These are phyloP conservation scores for Thalassophryne amazonica DNA, from an alignment of 2,797 vertebrate species.

Conservation along the genomic window DNA sequence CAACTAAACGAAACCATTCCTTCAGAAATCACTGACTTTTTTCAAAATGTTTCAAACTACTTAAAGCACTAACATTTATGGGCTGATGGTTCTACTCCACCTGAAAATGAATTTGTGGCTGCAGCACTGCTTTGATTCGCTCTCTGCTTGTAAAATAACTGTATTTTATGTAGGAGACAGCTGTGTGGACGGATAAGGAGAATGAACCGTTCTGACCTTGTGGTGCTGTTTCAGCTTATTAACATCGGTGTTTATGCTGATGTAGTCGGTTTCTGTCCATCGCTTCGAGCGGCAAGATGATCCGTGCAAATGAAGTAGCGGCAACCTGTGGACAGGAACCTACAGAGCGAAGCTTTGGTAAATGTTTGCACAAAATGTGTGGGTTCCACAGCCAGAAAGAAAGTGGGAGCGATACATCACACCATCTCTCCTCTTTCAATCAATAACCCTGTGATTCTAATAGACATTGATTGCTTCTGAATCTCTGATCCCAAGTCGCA, in stretches of 20 bases:
- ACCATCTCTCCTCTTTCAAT: slow-evolving; percentile 79
- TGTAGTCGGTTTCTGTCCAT: background rate
- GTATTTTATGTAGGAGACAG: too few species aligned
- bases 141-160: too few species aligned
- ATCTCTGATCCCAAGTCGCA: slow-evolving; percentile 79
- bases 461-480: slow-evolving; percentile 84
- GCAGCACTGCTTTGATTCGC: too few species aligned
- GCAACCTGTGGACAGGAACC: slow-evolving; percentile 15
- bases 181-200: too few species aligned
- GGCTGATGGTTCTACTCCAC: too few species aligned
- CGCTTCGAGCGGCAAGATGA: background rate
- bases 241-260: too few species aligned
- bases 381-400: slow-evolving; percentile 25
- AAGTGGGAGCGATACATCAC: slow-evolving; percentile 58
- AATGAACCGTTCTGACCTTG: background rate
- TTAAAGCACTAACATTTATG: too few species aligned
- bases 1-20: too few species aligned
- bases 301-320: background rate
- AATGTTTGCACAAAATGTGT: slow-evolving; percentile 30
- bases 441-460: slow-evolving; percentile 80
- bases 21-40: too few species aligned
- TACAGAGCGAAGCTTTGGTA: background rate
- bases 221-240: background rate
- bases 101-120: too few species aligned
- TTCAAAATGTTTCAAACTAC: too few species aligned